Base-by-base conservation (phyloP, 2,113 vertebrate species). In the Nothocercus nigrocapillus region DNA sequence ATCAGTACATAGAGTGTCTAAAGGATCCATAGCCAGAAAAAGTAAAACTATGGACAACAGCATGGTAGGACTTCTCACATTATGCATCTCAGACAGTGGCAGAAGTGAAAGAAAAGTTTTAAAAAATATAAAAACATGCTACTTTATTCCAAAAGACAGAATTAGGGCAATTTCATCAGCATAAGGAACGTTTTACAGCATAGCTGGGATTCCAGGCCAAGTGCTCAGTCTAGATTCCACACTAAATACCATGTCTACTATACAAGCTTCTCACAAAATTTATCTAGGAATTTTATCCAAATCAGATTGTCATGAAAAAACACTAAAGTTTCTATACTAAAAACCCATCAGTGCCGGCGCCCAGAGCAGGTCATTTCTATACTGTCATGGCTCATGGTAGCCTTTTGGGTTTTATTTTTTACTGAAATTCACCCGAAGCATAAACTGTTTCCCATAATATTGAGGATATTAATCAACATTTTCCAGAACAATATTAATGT, bases 31-130 rank as follows among this genome's bases (percentile, higher is more conserved):
- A 79, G 9, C 40, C 58, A 82, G 38, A 85, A 86, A 82, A 73
- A 15, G 11, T 62, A 66, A 36, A 84, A 47, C 4, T 30, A 73
- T 0, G 0, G 30, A 53, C 9, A 76, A 10, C 6, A 2, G 24
- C 9, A 80, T 21, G 24, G 22, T 18, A 66, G 11, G 34, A 38
- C 54, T 83, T 51, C 27, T 70, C 44, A 77, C 21, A 7, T 11
- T 32, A 32, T 42, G 30, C 2, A 7, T 19, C 79, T 80, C 30
- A 87, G 61, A 59, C 11, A 67, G 5, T 20, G 5, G 47, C n/a
- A 27, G 34, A 34, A 24, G 24, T 24, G 45, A 70, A 70, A 24
- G 9, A 47, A 45, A 47, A n/a, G 25, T 24, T n/a, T 69, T 56
- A 18, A 30, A 56, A 32, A 56, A 30, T 3, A 7, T 22, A 73